Percentiles rank a stretch among this genome's conserved stretches.
Conservation (phyloP, 2,888 invertebrate genomes). For the Diogma glabrata region DNA sequence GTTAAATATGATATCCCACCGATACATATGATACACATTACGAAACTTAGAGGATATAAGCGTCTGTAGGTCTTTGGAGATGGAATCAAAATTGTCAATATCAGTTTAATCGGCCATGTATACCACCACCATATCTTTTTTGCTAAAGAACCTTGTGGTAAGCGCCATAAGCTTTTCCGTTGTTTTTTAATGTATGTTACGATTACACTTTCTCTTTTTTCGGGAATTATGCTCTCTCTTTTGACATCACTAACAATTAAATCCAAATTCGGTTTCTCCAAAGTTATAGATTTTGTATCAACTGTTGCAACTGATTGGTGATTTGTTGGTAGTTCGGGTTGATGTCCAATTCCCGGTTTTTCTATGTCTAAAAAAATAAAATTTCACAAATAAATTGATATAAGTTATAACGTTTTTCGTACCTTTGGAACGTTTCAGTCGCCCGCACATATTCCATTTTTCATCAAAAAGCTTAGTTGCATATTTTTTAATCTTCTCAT, state of each 20-base stretch:
- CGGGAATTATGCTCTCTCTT: no score
- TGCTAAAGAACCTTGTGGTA: slow-evolving; percentile 31
- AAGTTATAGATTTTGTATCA: no score
- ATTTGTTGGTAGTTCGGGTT: no score
- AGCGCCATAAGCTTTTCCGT: slow-evolving; percentile 36
- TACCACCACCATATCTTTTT: slow-evolving; percentile 50
- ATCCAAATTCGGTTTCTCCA: no score
- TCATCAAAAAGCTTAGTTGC: neutral
- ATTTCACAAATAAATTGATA: no score
- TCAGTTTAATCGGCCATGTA: slow-evolving; percentile 57
- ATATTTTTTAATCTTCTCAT: neutral
- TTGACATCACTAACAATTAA: no score
- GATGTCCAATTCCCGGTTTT: no score
- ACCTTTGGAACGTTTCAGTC: slow-evolving; percentile 1
- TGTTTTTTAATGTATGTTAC: neutral
- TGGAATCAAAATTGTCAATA: slow-evolving; percentile 58
- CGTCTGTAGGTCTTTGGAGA: slow-evolving; percentile 48
- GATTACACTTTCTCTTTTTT: neutral
- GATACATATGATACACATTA: slow-evolving; percentile 80
- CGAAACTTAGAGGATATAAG: slow-evolving; percentile 64
- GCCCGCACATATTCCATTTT: neutral
- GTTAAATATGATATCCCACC: slow-evolving; percentile 74
- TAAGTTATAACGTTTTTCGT: neutral
- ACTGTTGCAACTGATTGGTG: no score
- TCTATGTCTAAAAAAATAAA: no score